These are phyloP conservation scores for Lasiommata megera DNA, from an alignment of 2,888 invertebrate genomes.

Conservation along the genomic window DNA sequence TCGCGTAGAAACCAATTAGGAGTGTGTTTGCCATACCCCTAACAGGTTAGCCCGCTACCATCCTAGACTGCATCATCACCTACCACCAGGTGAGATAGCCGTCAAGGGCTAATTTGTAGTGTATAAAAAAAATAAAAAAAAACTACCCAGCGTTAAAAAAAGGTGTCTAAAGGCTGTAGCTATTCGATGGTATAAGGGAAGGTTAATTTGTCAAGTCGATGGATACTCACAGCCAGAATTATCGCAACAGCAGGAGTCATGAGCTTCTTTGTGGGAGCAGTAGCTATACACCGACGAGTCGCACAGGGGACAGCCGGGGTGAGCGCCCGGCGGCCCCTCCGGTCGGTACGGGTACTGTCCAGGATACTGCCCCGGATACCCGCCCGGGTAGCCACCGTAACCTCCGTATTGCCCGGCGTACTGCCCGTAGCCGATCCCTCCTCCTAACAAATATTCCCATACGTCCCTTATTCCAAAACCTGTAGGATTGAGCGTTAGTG, in stretches of 20 bases:
- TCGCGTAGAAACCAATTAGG: too few relatives aligned
- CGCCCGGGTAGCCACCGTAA: slow-evolving; percentile 40
- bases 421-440: slow-evolving; percentile 47
- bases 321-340: slow-evolving; percentile 69
- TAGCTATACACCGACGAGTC: slow-evolving; percentile 90
- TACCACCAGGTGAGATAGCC: too few relatives aligned
- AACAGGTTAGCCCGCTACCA: too few relatives aligned
- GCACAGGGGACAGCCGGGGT: slow-evolving; percentile 85
- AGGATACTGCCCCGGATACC: slow-evolving; percentile 34
- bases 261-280: slow-evolving; percentile 87
- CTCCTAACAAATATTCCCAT: slow-evolving; percentile 74
- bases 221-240: slow-evolving; percentile 68
- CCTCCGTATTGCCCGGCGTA: slow-evolving; percentile 37
- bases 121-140: too few relatives aligned
- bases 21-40: too few relatives aligned
- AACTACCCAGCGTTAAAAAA: too few relatives aligned
- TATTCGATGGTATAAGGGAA: too few relatives aligned
- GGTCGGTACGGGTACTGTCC: slow-evolving; percentile 39
- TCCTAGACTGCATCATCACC: too few relatives aligned
- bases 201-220: too few relatives aligned
- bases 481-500: slow-evolving; percentile 54
- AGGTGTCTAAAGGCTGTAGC: too few relatives aligned
- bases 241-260: slow-evolving; percentile 89
- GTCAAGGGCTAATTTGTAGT: too few relatives aligned
- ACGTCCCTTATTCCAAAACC: slow-evolving; percentile 75